These are phyloP conservation scores for Brachionus angularis DNA, from an alignment of 1,140 invertebrate species.

Conservation along the genomic window DNA sequence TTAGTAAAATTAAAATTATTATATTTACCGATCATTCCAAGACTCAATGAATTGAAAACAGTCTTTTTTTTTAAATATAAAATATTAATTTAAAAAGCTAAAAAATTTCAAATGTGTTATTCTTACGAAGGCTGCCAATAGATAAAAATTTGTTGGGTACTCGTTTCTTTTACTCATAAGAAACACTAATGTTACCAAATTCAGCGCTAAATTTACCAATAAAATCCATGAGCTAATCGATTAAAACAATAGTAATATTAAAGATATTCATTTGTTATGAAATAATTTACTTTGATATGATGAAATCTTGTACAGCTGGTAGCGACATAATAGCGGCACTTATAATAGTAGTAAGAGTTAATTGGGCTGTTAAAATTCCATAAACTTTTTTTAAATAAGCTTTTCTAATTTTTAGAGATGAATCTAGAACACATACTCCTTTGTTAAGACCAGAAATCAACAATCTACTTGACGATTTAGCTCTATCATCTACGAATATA, in stretches of 20 bases:
- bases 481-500: too few species aligned
- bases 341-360: conserved; percentile 68
- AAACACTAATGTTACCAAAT: conserved; percentile 54
- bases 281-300: conserved; percentile 64
- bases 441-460: conserved; percentile 59
- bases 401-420: conserved; percentile 58
- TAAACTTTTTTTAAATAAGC: conserved; percentile 79
- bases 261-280: neutral
- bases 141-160: conserved; percentile 59
- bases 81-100: neutral
- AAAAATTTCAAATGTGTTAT: conserved; percentile 44
- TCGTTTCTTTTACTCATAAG: conserved; percentile 57
- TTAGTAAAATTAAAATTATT: neutral
- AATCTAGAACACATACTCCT: conserved; percentile 58
- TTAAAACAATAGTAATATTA: neutral
- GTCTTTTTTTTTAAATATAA: neutral
- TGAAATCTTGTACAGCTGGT: conserved; percentile 65
- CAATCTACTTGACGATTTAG: neutral
- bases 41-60: neutral
- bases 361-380: conserved; percentile 69
- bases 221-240: conserved; percentile 56
- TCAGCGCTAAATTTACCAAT: conserved; percentile 54
- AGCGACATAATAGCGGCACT: conserved; percentile 64
- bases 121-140: conserved; percentile 57
- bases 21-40: conserved; percentile 8